phyloP scores from a whole-genome alignment of 1,140 invertebrate genomes.

The Pinna nobilis region DNA sequence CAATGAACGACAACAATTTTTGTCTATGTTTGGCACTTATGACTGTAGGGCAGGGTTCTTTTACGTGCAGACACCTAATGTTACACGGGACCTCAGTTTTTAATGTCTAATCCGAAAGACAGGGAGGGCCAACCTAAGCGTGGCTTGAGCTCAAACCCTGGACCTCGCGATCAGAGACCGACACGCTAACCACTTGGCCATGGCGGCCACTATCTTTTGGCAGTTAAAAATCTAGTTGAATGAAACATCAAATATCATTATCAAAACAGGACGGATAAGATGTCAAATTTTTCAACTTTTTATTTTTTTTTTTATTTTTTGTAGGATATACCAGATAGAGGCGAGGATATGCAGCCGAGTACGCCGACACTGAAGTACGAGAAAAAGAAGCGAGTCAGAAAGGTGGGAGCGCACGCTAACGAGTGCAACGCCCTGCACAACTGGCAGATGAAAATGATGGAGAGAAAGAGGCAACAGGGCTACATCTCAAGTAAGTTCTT shows the following conservation, averaged over 20 bases:
- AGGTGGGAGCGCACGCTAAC: constrained; percentile 29
- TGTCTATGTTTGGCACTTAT: too few relatives aligned
- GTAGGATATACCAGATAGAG: constrained; percentile 53
- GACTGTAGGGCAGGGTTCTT: too few relatives aligned
- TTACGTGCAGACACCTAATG: too few relatives aligned
- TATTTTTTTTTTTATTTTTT: not conserved
- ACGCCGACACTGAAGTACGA: constrained; percentile 67
- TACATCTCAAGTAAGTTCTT: constrained; percentile 71
- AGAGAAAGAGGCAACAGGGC: constrained; percentile 71
- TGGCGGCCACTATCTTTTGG: not conserved
- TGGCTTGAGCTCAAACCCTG: too few relatives aligned
- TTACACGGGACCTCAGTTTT: too few relatives aligned
- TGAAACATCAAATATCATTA: not conserved
- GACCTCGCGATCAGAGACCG: too few relatives aligned
- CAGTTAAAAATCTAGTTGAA: not conserved
- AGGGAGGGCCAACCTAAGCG: too few relatives aligned
- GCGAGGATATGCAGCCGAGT: constrained; percentile 36
- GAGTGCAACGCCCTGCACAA: constrained; percentile 71
- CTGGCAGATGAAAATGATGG: constrained; percentile 72
- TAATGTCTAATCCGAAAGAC: too few relatives aligned
- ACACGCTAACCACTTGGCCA: not conserved
- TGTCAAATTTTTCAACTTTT: too few relatives aligned
- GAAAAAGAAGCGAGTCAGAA: constrained; percentile 53
- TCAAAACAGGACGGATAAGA: too few relatives aligned
- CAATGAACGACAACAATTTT: too few relatives aligned